Evolutionary conservation across 2,797 vertebrate species (phyloP).

Genomic region (Neosilurus hyrtlii): DNA sequence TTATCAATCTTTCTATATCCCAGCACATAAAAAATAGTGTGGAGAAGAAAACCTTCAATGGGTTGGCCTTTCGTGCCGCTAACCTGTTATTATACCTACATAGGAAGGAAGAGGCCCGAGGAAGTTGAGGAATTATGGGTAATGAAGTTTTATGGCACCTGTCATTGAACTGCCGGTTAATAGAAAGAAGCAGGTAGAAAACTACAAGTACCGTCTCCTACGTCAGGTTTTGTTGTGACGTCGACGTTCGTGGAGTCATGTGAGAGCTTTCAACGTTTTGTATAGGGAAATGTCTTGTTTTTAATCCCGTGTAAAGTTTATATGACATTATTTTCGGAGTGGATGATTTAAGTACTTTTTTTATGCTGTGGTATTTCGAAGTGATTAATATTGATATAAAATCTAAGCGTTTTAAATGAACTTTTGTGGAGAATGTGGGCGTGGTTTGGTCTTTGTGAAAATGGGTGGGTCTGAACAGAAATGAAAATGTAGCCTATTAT

Average conservation of each 20-base stretch:
- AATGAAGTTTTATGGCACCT: slow-evolving; percentile 52
- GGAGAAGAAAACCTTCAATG: not conserved
- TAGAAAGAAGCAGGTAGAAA: accelerated
- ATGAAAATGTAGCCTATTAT: not conserved
- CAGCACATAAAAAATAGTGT: not conserved
- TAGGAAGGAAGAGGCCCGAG: slow-evolving; percentile 53
- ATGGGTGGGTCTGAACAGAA: not conserved
- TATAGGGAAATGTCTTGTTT: not conserved
- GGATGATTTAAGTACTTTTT: not conserved
- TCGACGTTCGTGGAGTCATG: slow-evolving; percentile 11
- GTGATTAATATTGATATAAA: not conserved
- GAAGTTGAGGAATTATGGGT: slow-evolving; percentile 56
- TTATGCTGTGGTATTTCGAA: not conserved
- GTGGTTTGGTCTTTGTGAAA: not conserved
- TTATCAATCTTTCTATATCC: not conserved
- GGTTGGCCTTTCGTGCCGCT: not conserved
- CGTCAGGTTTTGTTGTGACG: not conserved
- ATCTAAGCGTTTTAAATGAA: not conserved
- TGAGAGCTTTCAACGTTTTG: not conserved
- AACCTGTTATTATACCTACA: slow-evolving; percentile 58
- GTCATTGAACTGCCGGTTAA: accelerated
- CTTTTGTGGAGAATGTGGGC: not conserved
- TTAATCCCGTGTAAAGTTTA: not conserved
- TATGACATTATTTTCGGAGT: not conserved
- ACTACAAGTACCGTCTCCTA: slow-evolving; percentile 67